Evolutionary conservation across 2,888 invertebrate genomes (phyloP).

Genomic region (Tethea ocularis): DNA sequence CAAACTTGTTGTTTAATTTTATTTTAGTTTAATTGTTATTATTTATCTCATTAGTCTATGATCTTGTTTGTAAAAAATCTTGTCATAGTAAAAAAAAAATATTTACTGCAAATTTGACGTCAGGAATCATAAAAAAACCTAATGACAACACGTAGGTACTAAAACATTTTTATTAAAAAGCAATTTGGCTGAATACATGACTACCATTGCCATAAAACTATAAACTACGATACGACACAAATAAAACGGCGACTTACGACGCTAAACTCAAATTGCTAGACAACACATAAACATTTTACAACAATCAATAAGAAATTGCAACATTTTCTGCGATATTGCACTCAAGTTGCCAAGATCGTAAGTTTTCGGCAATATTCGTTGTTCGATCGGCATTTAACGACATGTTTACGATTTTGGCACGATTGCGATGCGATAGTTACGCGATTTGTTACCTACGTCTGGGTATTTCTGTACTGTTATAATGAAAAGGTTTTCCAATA

Average conservation of each 20-base stretch:
- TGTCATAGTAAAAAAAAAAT: background rate
- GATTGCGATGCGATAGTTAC: slow-evolving; percentile 36
- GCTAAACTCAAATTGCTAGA: slow-evolving; percentile 9
- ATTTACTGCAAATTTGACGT: too few species aligned
- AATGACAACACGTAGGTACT: background rate
- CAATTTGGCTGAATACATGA: background rate
- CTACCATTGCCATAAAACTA: background rate
- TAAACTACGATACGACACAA: background rate
- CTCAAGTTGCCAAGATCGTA: slow-evolving; percentile 46
- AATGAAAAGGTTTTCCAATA: slow-evolving; percentile 44
- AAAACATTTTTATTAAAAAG: background rate
- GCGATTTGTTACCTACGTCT: slow-evolving; percentile 36
- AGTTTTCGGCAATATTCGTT: slow-evolving; percentile 42
- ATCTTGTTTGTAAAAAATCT: too few species aligned
- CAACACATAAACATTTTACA: slow-evolving; percentile 9
- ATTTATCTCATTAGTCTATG: too few species aligned
- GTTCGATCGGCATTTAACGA: slow-evolving; percentile 30
- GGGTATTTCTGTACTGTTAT: slow-evolving; percentile 14
- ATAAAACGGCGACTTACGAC: background rate
- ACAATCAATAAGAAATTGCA: slow-evolving; percentile 38
- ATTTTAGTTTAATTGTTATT: too few species aligned
- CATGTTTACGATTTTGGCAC: slow-evolving; percentile 59
- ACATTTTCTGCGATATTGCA: slow-evolving; percentile 37
- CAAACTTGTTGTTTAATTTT: too few species aligned
- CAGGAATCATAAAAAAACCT: too few species aligned